Evolutionary conservation across 2,888 invertebrate genomes (phyloP).

Genomic region (Rhabditophanes sp.): DNA sequence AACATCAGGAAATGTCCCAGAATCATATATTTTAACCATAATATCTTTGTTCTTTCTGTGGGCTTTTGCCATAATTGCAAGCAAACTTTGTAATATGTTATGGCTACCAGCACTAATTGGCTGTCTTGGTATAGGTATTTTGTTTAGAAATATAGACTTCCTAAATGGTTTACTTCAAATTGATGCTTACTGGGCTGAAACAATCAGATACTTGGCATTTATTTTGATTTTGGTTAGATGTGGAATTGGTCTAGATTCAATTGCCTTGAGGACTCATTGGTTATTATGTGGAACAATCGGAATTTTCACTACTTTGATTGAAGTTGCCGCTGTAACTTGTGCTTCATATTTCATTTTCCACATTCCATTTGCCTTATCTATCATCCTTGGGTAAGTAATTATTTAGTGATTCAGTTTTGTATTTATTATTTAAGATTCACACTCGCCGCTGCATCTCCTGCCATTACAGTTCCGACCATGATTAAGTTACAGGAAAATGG

Average conservation of each 20-base stretch:
- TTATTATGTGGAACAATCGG: conserved; percentile 16
- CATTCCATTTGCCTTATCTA: conserved; percentile 11
- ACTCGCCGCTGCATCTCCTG: conserved; percentile 24
- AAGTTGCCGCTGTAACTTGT: conserved; percentile 18
- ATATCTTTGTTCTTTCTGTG: conserved; percentile 21
- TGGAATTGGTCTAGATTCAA: conserved; percentile 14
- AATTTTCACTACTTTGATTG: conserved; percentile 14
- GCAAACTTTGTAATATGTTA: conserved; percentile 12
- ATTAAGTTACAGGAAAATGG: conserved; percentile 16
- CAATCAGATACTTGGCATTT: conserved; percentile 15
- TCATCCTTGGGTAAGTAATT: conserved; percentile 17
- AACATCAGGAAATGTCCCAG: too few relatives aligned
- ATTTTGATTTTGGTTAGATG: conserved; percentile 17
- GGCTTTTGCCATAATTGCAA: conserved; percentile 14
- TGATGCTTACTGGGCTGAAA: conserved; percentile 11
- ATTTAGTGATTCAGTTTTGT: not conserved
- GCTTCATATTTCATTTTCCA: conserved; percentile 16
- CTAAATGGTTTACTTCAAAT: conserved; percentile 8
- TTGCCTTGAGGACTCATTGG: conserved; percentile 9
- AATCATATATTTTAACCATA: conserved; percentile 2
- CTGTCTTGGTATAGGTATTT: conserved; percentile 10
- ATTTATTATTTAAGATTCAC: conserved; percentile 13
- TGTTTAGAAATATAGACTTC: conserved; percentile 16
- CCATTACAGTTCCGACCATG: conserved; percentile 24
- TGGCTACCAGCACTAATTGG: conserved; percentile 16